Conservation (phyloP, 2,113 vertebrate genomes). For the Megaceryle torquata region DNA sequence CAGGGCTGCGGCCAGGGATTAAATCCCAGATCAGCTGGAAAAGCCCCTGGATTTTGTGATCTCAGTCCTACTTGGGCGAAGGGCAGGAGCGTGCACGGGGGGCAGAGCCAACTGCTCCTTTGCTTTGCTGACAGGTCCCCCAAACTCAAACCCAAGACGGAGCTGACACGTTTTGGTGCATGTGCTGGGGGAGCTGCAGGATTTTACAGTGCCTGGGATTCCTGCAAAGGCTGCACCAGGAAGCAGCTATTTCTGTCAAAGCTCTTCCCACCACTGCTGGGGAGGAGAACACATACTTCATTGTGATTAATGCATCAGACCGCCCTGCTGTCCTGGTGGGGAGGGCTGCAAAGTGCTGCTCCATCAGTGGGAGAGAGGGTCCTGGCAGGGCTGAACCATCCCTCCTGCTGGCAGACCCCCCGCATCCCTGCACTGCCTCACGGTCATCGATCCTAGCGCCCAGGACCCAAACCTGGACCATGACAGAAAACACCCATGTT, state of each 20-base stretch:
- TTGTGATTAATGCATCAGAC: neutral
- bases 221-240: neutral
- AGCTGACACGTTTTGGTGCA: accelerated
- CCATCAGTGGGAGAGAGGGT: accelerated
- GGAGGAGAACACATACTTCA: neutral
- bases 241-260: neutral
- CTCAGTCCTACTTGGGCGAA: neutral
- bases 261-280: neutral
- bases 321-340: no score
- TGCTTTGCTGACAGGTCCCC: neutral
- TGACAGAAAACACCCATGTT: accelerated
- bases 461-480: neutral
- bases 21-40: neutral
- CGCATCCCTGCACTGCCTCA: neutral
- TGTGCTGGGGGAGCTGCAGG: neutral
- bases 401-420: neutral
- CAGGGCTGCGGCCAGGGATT: neutral
- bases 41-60: neutral
- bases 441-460: accelerated
- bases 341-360: neutral
- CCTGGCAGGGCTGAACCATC: neutral
- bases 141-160: neutral
- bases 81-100: neutral
- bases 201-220: neutral
- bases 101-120: neutral